phyloP scores from a whole-genome alignment of 2,888 invertebrate genomes.

The Spisula solida region DNA sequence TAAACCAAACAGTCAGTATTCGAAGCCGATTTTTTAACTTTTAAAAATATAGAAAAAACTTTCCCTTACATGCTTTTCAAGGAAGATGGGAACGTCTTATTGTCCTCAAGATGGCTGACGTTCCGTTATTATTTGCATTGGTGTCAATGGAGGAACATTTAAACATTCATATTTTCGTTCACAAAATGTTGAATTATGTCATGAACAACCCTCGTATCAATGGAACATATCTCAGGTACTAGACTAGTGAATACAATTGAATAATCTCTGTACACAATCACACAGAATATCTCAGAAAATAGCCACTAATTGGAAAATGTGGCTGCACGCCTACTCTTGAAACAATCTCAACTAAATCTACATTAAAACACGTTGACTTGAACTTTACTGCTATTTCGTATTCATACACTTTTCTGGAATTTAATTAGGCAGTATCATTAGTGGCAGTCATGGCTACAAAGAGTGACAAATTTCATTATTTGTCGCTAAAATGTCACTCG shows the following conservation, averaged over 20 bases:
- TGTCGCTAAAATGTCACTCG: background rate
- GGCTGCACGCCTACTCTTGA: background rate
- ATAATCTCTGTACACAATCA: slow-evolving; percentile 1
- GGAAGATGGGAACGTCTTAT: too few species aligned
- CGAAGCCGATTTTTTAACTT: too few species aligned
- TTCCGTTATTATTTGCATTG: too few species aligned
- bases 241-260: background rate
- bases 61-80: too few species aligned
- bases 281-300: background rate
- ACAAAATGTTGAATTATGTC: too few species aligned
- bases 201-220: background rate
- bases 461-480: background rate
- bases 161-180: too few species aligned
- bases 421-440: background rate
- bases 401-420: background rate
- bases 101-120: too few species aligned
- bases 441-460: background rate
- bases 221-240: background rate
- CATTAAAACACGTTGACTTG: background rate
- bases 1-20: too few species aligned
- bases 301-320: slow-evolving; percentile 12
- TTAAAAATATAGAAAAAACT: too few species aligned
- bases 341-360: background rate
- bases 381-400: background rate
- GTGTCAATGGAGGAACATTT: too few species aligned